Evolutionary conservation across 1,140 invertebrate species (phyloP).

Genomic region (Listronotus bonariensis): DNA sequence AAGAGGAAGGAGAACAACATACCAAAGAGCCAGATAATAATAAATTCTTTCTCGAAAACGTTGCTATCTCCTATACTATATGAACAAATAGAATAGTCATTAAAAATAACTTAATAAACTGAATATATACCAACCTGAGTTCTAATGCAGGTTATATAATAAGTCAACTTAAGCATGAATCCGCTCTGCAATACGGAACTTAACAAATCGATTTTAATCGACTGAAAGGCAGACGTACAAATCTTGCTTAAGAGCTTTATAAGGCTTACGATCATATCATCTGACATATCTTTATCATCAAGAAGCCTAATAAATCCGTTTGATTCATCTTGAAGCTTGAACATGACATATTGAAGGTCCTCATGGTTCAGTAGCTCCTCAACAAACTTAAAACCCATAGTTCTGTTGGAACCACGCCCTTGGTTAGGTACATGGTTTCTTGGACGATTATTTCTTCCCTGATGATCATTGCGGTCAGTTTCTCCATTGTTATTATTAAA

Average conservation of each 20-base stretch:
- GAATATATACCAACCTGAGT: background rate
- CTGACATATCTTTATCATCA: background rate
- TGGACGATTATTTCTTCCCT: background rate
- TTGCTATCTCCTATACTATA: too few species aligned
- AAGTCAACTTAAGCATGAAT: background rate
- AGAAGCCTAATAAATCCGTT: conserved; percentile 1
- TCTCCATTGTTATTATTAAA: too few species aligned
- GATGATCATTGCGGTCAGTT: background rate
- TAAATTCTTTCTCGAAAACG: too few species aligned
- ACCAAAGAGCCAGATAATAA: too few species aligned
- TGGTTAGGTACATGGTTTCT: background rate
- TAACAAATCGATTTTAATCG: background rate
- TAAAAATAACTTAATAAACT: too few species aligned
- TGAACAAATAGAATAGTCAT: too few species aligned
- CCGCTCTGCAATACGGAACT: background rate
- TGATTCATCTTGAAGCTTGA: background rate
- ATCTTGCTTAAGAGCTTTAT: background rate
- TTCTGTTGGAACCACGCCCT: background rate
- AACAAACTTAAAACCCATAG: conserved; percentile 5
- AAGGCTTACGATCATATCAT: background rate
- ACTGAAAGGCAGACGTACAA: background rate
- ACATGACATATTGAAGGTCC: background rate
- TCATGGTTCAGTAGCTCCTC: background rate
- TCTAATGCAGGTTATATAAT: background rate
- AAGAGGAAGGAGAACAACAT: too few species aligned